Evolutionary conservation across 2,797 vertebrate genomes (phyloP).

Genomic region (Pseudochromis fuscus): DNA sequence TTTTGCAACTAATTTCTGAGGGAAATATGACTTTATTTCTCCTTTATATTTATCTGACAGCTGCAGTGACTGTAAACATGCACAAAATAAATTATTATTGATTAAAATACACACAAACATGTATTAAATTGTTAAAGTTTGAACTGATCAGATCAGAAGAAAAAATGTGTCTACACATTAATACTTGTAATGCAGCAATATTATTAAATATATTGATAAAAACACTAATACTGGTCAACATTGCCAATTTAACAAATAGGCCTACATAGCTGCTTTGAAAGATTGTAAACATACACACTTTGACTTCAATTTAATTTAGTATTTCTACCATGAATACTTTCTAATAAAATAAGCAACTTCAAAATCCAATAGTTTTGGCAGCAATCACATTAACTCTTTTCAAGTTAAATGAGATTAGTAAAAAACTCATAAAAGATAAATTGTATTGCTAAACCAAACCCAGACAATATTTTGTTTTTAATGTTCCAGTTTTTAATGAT

Average conservation of each 20-base stretch:
- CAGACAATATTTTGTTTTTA: background rate
- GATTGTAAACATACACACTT: background rate
- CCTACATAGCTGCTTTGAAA: background rate
- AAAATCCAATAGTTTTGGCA: background rate
- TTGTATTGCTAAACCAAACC: background rate
- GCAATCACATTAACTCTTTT: background rate
- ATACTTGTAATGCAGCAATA: background rate
- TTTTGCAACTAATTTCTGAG: background rate
- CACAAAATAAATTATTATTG: background rate
- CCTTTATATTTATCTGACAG: background rate
- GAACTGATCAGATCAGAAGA: no score
- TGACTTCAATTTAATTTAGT: background rate
- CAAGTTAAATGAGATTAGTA: background rate
- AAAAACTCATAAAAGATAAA: background rate
- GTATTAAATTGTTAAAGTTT: no score
- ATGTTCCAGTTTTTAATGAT: background rate
- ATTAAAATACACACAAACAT: background rate
- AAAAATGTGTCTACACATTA: background rate
- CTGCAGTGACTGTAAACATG: no score
- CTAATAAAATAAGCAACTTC: background rate
- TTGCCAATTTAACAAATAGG: background rate
- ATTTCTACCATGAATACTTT: background rate
- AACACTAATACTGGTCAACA: background rate
- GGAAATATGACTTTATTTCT: background rate
- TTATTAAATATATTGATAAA: background rate